Evolutionary conservation across 1,140 invertebrate species (phyloP).

Genomic region (Micrasema minimum): DNA sequence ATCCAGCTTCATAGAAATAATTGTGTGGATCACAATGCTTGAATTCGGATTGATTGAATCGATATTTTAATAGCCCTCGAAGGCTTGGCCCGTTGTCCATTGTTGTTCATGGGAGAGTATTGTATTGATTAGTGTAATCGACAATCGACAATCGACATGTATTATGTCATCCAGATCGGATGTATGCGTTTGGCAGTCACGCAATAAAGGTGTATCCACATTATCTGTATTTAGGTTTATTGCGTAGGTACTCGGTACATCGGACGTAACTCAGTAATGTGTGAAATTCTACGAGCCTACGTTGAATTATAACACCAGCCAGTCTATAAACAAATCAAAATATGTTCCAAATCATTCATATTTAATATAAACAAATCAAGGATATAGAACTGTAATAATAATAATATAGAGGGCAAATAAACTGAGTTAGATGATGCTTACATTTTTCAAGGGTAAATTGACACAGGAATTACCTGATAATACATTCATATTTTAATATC

Average conservation of each 20-base stretch:
- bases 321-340: too few species aligned
- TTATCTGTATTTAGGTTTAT: neutral
- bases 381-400: too few species aligned
- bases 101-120: constrained; percentile 17
- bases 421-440: too few species aligned
- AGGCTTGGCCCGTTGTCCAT: constrained; percentile 25
- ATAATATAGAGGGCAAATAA: too few species aligned
- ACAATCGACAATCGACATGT: neutral
- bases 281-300: too few species aligned
- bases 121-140: neutral
- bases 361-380: too few species aligned
- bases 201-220: neutral
- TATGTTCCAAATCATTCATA: too few species aligned
- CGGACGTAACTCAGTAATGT: neutral
- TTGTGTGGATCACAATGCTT: neutral
- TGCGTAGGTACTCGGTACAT: neutral
- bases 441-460: too few species aligned
- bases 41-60: neutral
- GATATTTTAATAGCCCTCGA: constrained; percentile 1
- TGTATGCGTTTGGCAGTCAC: neutral
- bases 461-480: too few species aligned
- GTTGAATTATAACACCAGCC: too few species aligned
- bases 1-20: neutral
- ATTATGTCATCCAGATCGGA: constrained; percentile 14
- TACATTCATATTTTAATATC: too few species aligned